Evolutionary conservation across 2,888 invertebrate genomes (phyloP), one percentile per base, ranked within the genome.

Genomic region (Belgica antarctica): DNA sequence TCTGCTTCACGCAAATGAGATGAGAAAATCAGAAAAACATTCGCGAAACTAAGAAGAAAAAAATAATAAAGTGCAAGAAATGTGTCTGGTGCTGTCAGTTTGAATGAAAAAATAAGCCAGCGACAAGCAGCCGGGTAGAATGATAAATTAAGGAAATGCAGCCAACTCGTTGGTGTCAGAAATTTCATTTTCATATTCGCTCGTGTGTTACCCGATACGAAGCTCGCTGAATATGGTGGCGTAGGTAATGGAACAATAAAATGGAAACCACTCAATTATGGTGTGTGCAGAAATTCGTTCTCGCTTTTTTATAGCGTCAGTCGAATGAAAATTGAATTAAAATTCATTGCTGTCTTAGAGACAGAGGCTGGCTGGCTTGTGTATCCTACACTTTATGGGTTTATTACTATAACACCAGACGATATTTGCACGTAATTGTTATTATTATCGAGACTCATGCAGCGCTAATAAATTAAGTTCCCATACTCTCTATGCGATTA

Each of bases 71-170:
- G 65, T 66, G 63, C 19, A n/a, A 36, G 1, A 31, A 34, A 34
- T 34, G 63, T 63, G 65, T 66, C 65, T 66, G 65, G 28, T 27
- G 47, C 47, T 66, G 65, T 66, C 65, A 66, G n/a, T 65, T 47
- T 47, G 46, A 66, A 10, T 52, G 52, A 52, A 52, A 52, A 22
- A 66, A 41, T 31, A 62, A 62, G 12, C 34, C 12, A 52, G 52
- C 25, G 65, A 66, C 65, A 28, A 61, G 61, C 61, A 52, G 52
- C 52, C 52, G 52, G 22, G 52, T n/a, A n/a, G n/a, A 25, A 66
- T 66, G 41, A 66, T 66, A 47, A 66, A 66, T 66, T 66, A 41
- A 66, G 65, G 65, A 66, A 66, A 66, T 66, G 65, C 47, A 24
- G 8, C 47, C 15, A 25, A 47, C 28, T 61, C 28, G 28, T 5